Base-by-base conservation (phyloP, 2,113 vertebrate species). In the Alosa alosa region DNA sequence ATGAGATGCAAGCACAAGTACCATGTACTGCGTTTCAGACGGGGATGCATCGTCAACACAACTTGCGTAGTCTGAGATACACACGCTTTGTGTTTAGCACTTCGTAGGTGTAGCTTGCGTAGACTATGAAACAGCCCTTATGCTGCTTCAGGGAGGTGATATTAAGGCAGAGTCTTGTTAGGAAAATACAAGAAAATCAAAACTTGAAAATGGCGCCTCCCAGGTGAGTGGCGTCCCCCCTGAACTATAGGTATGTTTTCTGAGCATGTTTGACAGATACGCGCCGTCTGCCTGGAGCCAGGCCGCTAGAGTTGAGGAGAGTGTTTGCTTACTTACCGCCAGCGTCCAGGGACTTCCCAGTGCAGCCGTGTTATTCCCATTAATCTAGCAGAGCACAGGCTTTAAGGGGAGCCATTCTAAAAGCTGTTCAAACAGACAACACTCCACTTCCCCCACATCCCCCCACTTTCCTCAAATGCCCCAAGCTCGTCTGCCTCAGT, bases 401-500 rank as follows among this genome's bases (percentile, higher is more conserved):
- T 86, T 88, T 86, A 85, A 83, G 85, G 84, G 85, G 89, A 84
- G 86, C 83, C 50, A 87, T 90, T 88, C 85, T 36, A 50, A 87
- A 88, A 82, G 82, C 87, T 85, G 84, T 90, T 89, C 84, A 91
- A 85, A 89, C 72, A 86, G 57, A 89, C 84, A 47, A 8, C 72
- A 36, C 72, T 39, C 36, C 25, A 15, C 72, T 39, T 17, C 31
- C 31, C 10, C 52, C 83, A 39, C 36, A 78, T 9, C 31, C 39
- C 45, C 72, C 31, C 72, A 13, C 31, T 1, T 18, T 10, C 11
- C 68, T 10, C 72, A 78, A 36, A 36, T 15, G 31, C 72, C 72
- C 25, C 25, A 6, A n/a, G 22, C 64, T 11, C 3, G 31, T 36
- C 72, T 36, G 31, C 72, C 25, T 39, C 31, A 17, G 72, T 39